Conservation (phyloP, 1,140 invertebrate genomes). For the Battus philenor region DNA sequence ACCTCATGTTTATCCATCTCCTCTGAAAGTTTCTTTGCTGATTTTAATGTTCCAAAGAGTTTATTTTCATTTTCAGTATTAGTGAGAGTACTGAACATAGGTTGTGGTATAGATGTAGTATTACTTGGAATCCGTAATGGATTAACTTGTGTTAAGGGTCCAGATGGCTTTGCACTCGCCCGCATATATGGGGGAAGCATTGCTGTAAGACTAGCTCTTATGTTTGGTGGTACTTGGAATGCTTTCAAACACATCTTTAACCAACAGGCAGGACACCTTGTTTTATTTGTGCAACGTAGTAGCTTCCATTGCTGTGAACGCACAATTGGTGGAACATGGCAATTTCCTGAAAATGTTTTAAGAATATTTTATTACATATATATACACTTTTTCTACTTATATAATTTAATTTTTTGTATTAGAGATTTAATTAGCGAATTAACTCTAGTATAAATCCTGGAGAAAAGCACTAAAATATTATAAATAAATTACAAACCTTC, state of each 20-base stretch:
- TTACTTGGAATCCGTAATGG: slow-evolving; percentile 43
- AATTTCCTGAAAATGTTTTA: slow-evolving; percentile 70
- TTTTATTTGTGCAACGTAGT: slow-evolving; percentile 81
- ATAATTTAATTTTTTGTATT: slow-evolving; percentile 7
- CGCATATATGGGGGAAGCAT: slow-evolving; percentile 78
- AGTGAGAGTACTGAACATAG: slow-evolving; percentile 44
- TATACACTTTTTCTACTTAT: no score
- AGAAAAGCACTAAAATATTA: background rate
- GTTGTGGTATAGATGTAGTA: slow-evolving; percentile 29
- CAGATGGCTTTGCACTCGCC: slow-evolving; percentile 37
- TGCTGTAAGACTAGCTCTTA: slow-evolving; percentile 79
- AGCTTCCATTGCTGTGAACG: slow-evolving; percentile 84
- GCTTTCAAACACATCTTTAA: slow-evolving; percentile 88
- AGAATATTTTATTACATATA: no score
- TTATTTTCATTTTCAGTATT: slow-evolving; percentile 54
- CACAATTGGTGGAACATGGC: slow-evolving; percentile 82
- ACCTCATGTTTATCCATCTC: slow-evolving; percentile 55
- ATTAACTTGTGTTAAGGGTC: slow-evolving; percentile 39
- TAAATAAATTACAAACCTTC: slow-evolving; percentile 72
- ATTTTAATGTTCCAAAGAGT: slow-evolving; percentile 47
- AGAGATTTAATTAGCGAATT: no score
- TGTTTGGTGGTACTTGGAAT: slow-evolving; percentile 83
- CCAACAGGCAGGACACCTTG: slow-evolving; percentile 90
- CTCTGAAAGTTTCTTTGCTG: slow-evolving; percentile 40
- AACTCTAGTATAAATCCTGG: background rate